Evolutionary conservation across 2,888 invertebrate genomes (phyloP).

Genomic region (Caenorhabditis auriculariae): DNA sequence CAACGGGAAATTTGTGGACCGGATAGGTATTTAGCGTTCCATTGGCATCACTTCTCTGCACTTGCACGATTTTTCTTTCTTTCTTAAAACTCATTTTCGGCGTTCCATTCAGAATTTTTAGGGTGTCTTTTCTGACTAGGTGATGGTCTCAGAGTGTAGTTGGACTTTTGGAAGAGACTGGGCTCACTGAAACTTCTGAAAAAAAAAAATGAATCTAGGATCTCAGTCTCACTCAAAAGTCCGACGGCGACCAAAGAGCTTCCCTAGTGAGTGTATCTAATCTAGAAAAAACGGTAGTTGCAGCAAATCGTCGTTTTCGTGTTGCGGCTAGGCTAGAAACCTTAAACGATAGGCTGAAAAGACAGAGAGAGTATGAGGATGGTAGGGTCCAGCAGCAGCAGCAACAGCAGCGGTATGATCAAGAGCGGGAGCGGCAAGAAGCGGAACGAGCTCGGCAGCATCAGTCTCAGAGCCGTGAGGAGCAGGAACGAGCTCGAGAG

Average conservation of each 20-base stretch:
- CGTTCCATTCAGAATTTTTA: too few relatives aligned
- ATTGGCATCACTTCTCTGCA: constrained; percentile 2
- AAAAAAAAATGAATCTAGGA: neutral
- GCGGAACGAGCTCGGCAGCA: constrained; percentile 1
- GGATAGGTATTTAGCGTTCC: constrained; percentile 24
- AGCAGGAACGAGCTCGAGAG: constrained; percentile 16
- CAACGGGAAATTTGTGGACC: constrained; percentile 35
- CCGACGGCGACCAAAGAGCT: too few relatives aligned
- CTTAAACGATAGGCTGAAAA: constrained; percentile 33
- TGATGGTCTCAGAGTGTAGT: too few relatives aligned
- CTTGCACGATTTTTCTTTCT: too few relatives aligned
- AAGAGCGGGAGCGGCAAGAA: neutral
- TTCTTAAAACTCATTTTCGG: too few relatives aligned
- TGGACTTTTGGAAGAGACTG: too few relatives aligned
- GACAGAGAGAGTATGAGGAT: constrained; percentile 10
- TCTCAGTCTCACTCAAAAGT: neutral
- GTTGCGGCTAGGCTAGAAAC: constrained; percentile 39
- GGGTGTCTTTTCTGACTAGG: too few relatives aligned
- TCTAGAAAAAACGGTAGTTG: constrained; percentile 14
- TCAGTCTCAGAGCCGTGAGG: constrained; percentile 3
- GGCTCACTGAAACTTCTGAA: neutral
- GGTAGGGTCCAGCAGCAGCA: neutral
- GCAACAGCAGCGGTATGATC: constrained; percentile 1
- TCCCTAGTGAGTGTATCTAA: too few relatives aligned
- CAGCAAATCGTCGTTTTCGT: constrained; percentile 10